These are phyloP conservation scores for Neolamprologus falcicula DNA, from an alignment of 2,113 vertebrate species.

Conservation along the genomic window DNA sequence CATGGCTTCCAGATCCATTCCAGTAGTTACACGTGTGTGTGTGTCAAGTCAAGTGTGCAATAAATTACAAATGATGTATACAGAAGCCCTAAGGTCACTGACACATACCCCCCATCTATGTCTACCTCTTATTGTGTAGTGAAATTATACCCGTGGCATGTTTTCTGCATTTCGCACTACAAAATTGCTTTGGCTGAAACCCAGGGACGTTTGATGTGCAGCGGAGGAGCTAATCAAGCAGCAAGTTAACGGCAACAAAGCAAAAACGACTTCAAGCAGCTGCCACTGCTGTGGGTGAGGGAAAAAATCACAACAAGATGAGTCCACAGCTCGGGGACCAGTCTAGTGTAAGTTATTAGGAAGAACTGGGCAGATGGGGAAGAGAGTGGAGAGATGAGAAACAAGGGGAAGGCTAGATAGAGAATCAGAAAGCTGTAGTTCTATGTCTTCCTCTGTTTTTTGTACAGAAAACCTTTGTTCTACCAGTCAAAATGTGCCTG, in stretches of 20 bases:
- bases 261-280: constrained; percentile 31
- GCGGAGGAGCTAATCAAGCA: constrained; percentile 48
- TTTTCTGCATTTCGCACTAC: constrained; percentile 37
- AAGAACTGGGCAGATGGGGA: background rate
- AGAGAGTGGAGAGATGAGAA: background rate
- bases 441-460: background rate
- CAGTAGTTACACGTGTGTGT: constrained; percentile 8
- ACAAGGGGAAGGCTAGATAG: background rate
- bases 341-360: constrained; percentile 28
- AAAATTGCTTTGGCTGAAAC: constrained; percentile 47
- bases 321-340: constrained; percentile 20
- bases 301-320: background rate
- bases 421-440: background rate
- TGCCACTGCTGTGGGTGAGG: constrained; percentile 19
- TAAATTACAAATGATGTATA: constrained; percentile 36
- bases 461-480: background rate
- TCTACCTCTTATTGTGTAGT: constrained; percentile 20
- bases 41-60: constrained; percentile 31
- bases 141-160: constrained; percentile 41
- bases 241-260: constrained; percentile 43
- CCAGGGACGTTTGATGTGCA: constrained; percentile 34
- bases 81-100: constrained; percentile 49
- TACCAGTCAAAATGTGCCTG: background rate
- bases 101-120: background rate
- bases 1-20: constrained; percentile 17